phyloP scores from a whole-genome alignment of 2,113 vertebrate genomes.

The Phasianus colchicus region DNA sequence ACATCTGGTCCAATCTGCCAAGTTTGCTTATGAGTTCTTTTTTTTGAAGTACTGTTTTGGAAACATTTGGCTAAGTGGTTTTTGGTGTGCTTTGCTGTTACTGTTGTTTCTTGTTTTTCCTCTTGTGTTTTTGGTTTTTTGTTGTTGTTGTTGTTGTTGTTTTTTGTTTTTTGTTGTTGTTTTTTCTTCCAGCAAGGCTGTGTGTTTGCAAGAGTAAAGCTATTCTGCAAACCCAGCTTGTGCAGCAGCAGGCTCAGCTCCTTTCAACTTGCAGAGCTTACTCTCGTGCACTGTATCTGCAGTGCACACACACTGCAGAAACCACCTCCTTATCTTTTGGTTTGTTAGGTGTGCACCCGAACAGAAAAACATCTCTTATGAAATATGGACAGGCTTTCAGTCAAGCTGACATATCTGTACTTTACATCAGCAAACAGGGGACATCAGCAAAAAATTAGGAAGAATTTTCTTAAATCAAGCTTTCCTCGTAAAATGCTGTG shows the following conservation, averaged over 20 bases:
- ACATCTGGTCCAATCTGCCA: not conserved
- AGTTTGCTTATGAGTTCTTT: not conserved
- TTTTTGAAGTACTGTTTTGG: not conserved
- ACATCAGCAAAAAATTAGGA: not conserved
- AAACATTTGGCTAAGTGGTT: not conserved
- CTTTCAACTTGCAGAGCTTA: not conserved
- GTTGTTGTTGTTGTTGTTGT: too few species aligned
- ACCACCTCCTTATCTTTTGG: not conserved
- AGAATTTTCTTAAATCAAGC: not conserved
- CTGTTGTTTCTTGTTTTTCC: not conserved
- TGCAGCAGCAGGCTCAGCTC: not conserved
- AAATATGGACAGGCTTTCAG: not conserved
- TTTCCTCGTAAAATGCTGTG: not conserved
- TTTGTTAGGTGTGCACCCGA: not conserved
- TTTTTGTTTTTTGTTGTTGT: too few species aligned
- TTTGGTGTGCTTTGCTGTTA: not conserved
- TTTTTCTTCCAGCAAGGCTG: not conserved
- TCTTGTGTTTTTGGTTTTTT: not conserved
- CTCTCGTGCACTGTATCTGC: accelerated
- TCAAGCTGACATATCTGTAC: not conserved
- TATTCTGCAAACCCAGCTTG: not conserved
- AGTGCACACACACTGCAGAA: not conserved
- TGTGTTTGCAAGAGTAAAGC: not conserved
- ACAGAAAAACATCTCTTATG: not conserved
- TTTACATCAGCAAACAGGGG: not conserved